Percentiles rank a stretch among this genome's conserved stretches.
These are phyloP conservation scores for Esox niger DNA, from an alignment of 2,113 vertebrate genomes.

Conservation along the genomic window DNA sequence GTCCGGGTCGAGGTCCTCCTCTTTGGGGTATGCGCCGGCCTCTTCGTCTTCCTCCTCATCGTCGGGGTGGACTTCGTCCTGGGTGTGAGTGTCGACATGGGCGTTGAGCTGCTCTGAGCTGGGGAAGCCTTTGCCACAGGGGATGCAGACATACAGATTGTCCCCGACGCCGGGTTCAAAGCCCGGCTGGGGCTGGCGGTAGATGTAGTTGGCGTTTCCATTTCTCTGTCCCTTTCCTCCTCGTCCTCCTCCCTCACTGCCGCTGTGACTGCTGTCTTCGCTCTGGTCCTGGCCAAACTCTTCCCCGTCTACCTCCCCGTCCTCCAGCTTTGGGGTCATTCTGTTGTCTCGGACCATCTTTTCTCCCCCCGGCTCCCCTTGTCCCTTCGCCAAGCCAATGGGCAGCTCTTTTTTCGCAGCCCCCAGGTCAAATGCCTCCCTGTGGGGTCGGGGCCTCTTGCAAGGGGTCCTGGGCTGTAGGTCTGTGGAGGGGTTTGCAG, in stretches of 20 bases:
- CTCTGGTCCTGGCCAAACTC: conserved; percentile 82
- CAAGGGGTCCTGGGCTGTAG: conserved; percentile 18
- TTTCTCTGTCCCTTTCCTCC: conserved; percentile 33
- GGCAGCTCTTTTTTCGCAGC: conserved; percentile 28
- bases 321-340: conserved; percentile 61
- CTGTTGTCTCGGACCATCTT: conserved; percentile 13
- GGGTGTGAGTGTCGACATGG: conserved; percentile 86
- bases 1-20: conserved; percentile 77
- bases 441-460: conserved; percentile 25
- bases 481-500: conserved; percentile 75
- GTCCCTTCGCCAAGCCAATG: conserved; percentile 39
- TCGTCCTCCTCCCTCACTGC: conserved; percentile 70
- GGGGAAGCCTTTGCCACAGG: conserved; percentile 88
- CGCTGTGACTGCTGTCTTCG: conserved; percentile 80
- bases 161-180: conserved; percentile 84
- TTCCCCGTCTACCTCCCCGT: conserved; percentile 71
- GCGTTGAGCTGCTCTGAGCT: conserved; percentile 89
- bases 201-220: conserved; percentile 75
- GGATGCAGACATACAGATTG: conserved; percentile 89
- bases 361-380: conserved; percentile 15
- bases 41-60: conserved; percentile 81
- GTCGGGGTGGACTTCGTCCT: conserved; percentile 86
- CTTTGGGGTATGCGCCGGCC: conserved; percentile 77
- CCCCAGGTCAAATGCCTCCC: conserved; percentile 23
- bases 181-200: conserved; percentile 82